These are phyloP conservation scores for Triops longicaudatus DNA, from an alignment of 1,140 invertebrate species.

Conservation along the genomic window DNA sequence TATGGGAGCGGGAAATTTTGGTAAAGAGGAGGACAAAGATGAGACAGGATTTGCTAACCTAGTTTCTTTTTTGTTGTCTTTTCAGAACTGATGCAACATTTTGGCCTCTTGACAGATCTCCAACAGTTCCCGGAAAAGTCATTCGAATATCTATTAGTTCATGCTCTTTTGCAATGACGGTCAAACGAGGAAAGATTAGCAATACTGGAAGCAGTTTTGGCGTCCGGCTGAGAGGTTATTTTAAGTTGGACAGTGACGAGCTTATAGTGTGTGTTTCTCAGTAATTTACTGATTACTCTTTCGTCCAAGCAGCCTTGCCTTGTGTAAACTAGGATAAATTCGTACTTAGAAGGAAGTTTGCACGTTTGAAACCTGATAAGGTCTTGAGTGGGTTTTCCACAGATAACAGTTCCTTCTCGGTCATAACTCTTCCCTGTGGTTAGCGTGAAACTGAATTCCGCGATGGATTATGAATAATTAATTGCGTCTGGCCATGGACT, in stretches of 20 bases:
- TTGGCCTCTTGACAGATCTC: not conserved
- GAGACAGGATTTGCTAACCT: not conserved
- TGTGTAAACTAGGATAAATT: not conserved
- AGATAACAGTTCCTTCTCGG: too few species aligned
- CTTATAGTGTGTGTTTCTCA: not conserved
- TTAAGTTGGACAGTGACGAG: not conserved
- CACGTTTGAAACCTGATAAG: not conserved
- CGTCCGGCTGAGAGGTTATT: not conserved
- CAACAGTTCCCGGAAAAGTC: not conserved
- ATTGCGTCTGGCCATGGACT: too few species aligned
- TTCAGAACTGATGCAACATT: not conserved
- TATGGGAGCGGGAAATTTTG: not conserved
- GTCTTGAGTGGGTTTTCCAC: not conserved
- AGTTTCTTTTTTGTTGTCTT: not conserved
- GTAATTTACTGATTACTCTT: constrained; percentile 2
- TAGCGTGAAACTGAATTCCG: too few species aligned
- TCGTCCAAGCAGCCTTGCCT: not conserved
- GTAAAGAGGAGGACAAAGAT: not conserved
- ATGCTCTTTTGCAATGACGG: not conserved
- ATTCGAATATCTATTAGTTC: not conserved
- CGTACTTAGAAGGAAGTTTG: not conserved
- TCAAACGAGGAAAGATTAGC: not conserved
- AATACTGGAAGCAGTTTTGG: not conserved
- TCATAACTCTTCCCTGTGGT: too few species aligned
- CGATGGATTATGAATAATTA: too few species aligned